Base-by-base conservation (phyloP, 2,888 invertebrate genomes). In the Eustalomyia histrio region DNA sequence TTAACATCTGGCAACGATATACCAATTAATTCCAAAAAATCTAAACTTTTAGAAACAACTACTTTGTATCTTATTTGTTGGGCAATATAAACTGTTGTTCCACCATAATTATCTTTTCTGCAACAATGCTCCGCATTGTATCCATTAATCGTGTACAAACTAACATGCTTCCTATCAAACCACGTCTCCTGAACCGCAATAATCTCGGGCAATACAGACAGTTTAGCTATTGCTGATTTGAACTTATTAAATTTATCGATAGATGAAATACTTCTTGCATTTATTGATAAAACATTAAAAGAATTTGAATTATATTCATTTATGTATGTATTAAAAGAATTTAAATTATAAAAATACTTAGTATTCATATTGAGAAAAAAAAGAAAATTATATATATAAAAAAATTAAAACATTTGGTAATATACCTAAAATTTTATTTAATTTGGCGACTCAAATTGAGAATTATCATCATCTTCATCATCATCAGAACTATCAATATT, bases 1-100 rank as follows among this genome's bases (percentile, higher is more conserved):
- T 39, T 60, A 39, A 39, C 2, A 39, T 39, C 16, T 14, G 39
- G 39, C 60, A 60, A 33, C 16, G 39, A 18, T 39, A 60, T 21
- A 14, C 39, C 18, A n/a, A 60, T 60, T 39, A 60, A 60, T 18
- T 39, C 60, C 17, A 60, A 39, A 18, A 39, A 60, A 18, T 60
- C 39, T 39, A 17, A 6, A 39, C 39, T 60, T 14, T 21, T 4
- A 39, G 39, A 18, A 39, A 39, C 39, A 60, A 60, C 8, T 16
- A 60, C n/a, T n/a, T n/a, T n/a, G n/a, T n/a, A n/a, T n/a, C n/a
- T n/a, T n/a, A n/a, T n/a, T n/a, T n/a, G n/a, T n/a, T n/a, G n/a
- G n/a, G n/a, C n/a, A n/a, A n/a, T n/a, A n/a, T n/a, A n/a, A n/a
- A n/a, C n/a, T n/a, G n/a, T n/a, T n/a, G n/a, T n/a, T n/a, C n/a